Conservation (phyloP, 2,888 invertebrate genomes). For the Eupithecia insigniata region DNA sequence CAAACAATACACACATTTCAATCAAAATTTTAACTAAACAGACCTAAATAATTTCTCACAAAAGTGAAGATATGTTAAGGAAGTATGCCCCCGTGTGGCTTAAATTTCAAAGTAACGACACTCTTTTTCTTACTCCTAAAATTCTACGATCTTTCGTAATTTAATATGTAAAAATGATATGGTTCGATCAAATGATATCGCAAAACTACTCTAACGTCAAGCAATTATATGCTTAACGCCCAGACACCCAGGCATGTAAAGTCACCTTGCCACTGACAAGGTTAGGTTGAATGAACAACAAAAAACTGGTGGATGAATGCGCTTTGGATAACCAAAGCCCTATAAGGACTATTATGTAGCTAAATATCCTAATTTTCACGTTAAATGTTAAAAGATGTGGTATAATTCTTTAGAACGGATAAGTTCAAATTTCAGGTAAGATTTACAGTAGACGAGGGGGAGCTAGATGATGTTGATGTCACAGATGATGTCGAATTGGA, state of each 20-base stretch:
- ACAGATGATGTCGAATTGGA: conserved; percentile 59
- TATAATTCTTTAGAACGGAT: conserved; percentile 29
- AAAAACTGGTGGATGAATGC: conserved; percentile 73
- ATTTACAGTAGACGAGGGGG: conserved; percentile 46
- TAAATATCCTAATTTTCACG: conserved; percentile 34
- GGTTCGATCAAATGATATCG: conserved; percentile 73
- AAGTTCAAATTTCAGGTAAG: conserved; percentile 36
- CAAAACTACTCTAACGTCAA: conserved; percentile 73
- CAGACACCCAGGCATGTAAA: conserved; percentile 80
- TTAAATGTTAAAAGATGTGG: conserved; percentile 28
- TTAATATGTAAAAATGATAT: conserved; percentile 78
- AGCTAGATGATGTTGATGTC: conserved; percentile 55
- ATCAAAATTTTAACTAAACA: conserved; percentile 53
- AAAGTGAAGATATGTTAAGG: conserved; percentile 45
- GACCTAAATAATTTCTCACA: conserved; percentile 6
- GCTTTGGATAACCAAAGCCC: conserved; percentile 45
- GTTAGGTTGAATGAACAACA: conserved; percentile 80
- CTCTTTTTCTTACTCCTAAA: conserved; percentile 54
- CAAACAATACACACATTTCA: conserved; percentile 25
- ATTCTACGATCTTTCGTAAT: conserved; percentile 59
- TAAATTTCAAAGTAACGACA: conserved; percentile 41
- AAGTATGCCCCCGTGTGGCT: conserved; percentile 26
- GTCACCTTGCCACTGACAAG: conserved; percentile 82
- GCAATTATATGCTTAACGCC: conserved; percentile 80
- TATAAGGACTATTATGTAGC: conserved; percentile 39